These are phyloP conservation scores for Siniperca knerii DNA, from an alignment of 2,113 vertebrate genomes.

Conservation along the genomic window DNA sequence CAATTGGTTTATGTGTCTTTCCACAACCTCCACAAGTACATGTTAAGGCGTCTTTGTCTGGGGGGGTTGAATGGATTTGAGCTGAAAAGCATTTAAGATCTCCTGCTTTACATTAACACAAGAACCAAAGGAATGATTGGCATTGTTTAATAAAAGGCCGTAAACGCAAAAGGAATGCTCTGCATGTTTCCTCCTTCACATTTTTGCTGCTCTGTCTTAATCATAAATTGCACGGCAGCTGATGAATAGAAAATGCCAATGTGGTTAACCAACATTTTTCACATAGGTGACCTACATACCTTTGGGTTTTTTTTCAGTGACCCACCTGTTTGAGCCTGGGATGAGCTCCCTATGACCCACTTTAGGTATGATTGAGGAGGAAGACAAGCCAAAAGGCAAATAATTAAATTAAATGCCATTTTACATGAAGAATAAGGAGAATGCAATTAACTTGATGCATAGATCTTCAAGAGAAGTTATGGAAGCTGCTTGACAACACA, in stretches of 20 bases:
- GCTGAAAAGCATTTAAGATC: slow-evolving; percentile 14
- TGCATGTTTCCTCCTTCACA: slow-evolving; percentile 23
- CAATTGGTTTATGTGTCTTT: too few species aligned
- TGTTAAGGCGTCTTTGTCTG: too few species aligned
- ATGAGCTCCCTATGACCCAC: slow-evolving; percentile 11
- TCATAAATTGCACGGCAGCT: slow-evolving; percentile 20
- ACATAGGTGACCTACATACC: slow-evolving; percentile 73
- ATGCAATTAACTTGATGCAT: not conserved
- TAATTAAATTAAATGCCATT: not conserved
- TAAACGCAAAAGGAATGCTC: slow-evolving; percentile 13
- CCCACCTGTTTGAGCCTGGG: slow-evolving; percentile 52
- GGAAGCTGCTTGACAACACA: not conserved
- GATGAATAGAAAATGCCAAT: slow-evolving; percentile 36
- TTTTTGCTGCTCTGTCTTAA: slow-evolving; percentile 19
- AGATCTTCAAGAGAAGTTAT: not conserved
- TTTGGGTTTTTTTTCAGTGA: slow-evolving; percentile 20
- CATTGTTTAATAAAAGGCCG: slow-evolving; percentile 37
- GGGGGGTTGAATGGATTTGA: not conserved
- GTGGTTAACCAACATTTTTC: slow-evolving; percentile 64
- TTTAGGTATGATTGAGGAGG: not conserved
- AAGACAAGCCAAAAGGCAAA: not conserved
- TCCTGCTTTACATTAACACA: slow-evolving; percentile 13
- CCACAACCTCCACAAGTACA: too few species aligned
- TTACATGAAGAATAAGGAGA: not conserved
- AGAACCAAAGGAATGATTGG: slow-evolving; percentile 30